These are phyloP conservation scores for Norana najaformis DNA, from an alignment of 2,888 invertebrate genomes.

Conservation along the genomic window DNA sequence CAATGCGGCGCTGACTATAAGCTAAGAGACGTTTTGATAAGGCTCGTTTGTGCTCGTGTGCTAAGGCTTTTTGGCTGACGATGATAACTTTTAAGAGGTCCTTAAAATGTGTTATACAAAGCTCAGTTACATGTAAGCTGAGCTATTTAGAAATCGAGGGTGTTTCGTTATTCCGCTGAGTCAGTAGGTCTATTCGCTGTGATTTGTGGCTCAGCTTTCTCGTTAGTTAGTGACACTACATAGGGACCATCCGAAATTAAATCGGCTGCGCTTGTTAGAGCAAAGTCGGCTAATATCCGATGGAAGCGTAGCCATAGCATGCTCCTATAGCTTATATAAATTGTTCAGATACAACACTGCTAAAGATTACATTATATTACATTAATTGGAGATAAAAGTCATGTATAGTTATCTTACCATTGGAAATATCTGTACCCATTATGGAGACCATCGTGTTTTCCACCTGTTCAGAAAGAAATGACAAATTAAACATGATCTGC, in stretches of 20 bases:
- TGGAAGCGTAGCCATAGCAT: background rate
- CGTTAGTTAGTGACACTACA: no score
- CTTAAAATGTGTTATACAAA: background rate
- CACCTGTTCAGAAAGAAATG: conserved; percentile 50
- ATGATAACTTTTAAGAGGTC: background rate
- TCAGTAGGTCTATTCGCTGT: no score
- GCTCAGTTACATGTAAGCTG: background rate
- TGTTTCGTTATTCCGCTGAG: no score
- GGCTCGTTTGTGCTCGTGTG: background rate
- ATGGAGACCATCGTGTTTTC: conserved; percentile 62
- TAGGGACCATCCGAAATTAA: no score
- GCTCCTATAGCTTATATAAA: no score
- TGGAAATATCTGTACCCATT: conserved; percentile 60
- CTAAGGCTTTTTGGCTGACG: background rate
- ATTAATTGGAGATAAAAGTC: no score
- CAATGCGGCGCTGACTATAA: background rate
- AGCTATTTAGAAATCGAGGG: background rate
- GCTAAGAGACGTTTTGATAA: background rate
- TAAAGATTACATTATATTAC: no score
- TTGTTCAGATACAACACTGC: no score
- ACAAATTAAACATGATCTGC: background rate
- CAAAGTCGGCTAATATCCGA: background rate
- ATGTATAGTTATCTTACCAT: conserved; percentile 50
- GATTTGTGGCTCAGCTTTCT: background rate
- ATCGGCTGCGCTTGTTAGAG: no score